Base-by-base conservation (phyloP, 2,797 vertebrate species). In the Coregonus ussuriensis region DNA sequence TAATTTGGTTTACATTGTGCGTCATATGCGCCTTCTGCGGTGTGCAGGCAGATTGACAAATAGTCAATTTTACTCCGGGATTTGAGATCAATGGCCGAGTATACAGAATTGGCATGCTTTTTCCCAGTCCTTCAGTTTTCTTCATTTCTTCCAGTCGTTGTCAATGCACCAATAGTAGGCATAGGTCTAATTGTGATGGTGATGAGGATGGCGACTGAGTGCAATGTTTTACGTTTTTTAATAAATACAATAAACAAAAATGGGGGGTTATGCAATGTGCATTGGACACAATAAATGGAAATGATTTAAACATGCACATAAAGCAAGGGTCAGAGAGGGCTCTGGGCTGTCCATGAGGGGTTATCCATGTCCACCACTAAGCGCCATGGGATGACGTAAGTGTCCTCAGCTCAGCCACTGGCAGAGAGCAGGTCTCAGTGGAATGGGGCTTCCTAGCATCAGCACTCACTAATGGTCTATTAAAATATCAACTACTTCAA, bases 401-500 rank as follows among this genome's bases (percentile, higher is more conserved):
- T 69, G 80, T 82, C 71, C 75, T 80, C 72, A 81, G 80, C 75
- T 80, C 72, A 81, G 80, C 76, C 80, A 76, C 79, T 80, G 83
- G 84, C 79, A 79, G 53, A 78, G 77, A 72, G 79, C 68, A 51
- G n/a, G 47, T 81, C 86, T 83, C 77, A 33, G 71, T 81, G 82
- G 85, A 87, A 68, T 67, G 72, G 78, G 78, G 86, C 88, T 82
- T 91, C 89, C 89, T 86, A 88, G 85, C 81, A 81, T 88, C 85
- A 81, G 81, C 77, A 84, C 86, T 90, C 74, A 81, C 86, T 90
- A 91, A 91, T 89, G 89, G 88, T 87, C 87, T 88, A 87, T 91
- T 91, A 88, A 90, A 91, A 89, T 90, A 91, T 91, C 85, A 88
- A 90, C 88, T 85, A 86, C 86, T 91, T 87, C 86, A 86, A 86